Evolutionary conservation across 2,113 vertebrate species (phyloP).

Genomic region (Oreamnos americanus): DNA sequence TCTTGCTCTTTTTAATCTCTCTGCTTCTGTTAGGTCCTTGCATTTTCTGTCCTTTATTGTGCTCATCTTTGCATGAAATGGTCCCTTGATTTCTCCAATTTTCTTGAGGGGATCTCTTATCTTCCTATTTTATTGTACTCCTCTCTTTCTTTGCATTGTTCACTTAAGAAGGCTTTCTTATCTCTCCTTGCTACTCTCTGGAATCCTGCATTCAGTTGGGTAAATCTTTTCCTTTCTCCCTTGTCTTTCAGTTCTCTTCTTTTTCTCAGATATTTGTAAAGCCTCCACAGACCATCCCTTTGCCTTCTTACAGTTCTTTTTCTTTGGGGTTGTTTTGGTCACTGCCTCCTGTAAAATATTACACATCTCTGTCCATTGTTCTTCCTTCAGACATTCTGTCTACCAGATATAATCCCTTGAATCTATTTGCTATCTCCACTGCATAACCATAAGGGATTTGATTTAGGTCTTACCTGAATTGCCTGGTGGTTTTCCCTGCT

Average conservation of each 20-base stretch:
- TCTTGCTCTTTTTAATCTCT: neutral
- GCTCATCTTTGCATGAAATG: neutral
- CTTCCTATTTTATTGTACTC: neutral
- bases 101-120: neutral
- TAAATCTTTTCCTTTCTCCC: neutral
- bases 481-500: neutral
- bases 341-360: neutral
- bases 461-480: neutral
- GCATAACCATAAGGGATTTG: neutral
- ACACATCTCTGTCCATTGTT: neutral
- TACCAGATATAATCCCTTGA: neutral
- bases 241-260: neutral
- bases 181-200: neutral
- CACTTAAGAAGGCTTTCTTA: neutral
- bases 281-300: neutral
- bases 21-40: neutral
- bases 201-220: neutral
- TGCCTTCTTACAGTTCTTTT: neutral
- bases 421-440: neutral
- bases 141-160: neutral
- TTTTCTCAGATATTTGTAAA: neutral
- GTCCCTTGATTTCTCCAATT: neutral
- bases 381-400: neutral
- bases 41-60: neutral
- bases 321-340: neutral